Evolutionary conservation across 2,888 invertebrate genomes (phyloP).

Genomic region (Meteorus colon): DNA sequence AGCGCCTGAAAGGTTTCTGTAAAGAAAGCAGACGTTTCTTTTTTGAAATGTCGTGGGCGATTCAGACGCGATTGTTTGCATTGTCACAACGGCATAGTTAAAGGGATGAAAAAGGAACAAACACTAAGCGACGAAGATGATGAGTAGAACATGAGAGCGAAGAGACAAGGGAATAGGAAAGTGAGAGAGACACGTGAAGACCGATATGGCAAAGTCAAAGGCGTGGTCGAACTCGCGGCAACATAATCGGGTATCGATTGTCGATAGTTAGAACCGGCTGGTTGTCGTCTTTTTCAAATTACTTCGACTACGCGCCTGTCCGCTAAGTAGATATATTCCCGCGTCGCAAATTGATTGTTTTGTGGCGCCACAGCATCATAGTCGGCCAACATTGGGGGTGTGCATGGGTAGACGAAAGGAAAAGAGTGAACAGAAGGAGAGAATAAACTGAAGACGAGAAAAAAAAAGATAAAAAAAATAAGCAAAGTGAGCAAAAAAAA

Average conservation of each 20-base stretch:
- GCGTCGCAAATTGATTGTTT: slow-evolving; percentile 48
- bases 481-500: not conserved
- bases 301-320: slow-evolving; percentile 35
- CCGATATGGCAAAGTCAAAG: slow-evolving; percentile 41
- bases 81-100: not conserved
- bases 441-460: not conserved
- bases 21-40: slow-evolving; percentile 18
- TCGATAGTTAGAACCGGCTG: slow-evolving; percentile 44
- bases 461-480: not conserved
- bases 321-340: slow-evolving; percentile 46
- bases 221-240: slow-evolving; percentile 42
- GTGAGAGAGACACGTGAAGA: slow-evolving; percentile 22
- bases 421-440: not conserved
- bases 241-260: slow-evolving; percentile 51
- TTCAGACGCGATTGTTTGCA: slow-evolving; percentile 36
- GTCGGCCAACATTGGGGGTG: slow-evolving; percentile 5
- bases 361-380: slow-evolving; percentile 43
- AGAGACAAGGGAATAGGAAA: not conserved
- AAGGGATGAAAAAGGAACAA: not conserved
- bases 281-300: slow-evolving; percentile 45
- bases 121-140: slow-evolving; percentile 15
- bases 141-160: slow-evolving; percentile 1
- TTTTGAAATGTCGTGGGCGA: slow-evolving; percentile 22
- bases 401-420: not conserved
- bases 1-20: slow-evolving; percentile 7